Evolutionary conservation across 1,140 invertebrate species (phyloP).

Genomic region (Liolophura sinensis): DNA sequence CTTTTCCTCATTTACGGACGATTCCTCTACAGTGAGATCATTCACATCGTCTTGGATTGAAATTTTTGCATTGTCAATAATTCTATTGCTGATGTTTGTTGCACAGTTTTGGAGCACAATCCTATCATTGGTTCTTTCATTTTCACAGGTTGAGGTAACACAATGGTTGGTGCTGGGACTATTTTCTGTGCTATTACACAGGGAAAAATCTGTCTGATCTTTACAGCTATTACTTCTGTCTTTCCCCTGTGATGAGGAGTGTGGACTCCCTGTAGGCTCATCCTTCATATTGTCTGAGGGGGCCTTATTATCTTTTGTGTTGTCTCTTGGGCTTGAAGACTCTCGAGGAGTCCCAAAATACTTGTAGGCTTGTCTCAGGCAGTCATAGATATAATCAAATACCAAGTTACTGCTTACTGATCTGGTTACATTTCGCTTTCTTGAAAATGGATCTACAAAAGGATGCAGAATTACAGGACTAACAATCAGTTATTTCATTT

Average conservation of each 20-base stretch:
- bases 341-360: conserved; percentile 61
- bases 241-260: too few species aligned
- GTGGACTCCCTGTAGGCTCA: too few species aligned
- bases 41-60: not conserved
- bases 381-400: conserved; percentile 61
- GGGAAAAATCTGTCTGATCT: too few species aligned
- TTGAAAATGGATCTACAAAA: conserved; percentile 60
- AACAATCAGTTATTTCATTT: too few species aligned
- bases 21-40: not conserved
- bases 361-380: conserved; percentile 55
- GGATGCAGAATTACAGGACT: not conserved
- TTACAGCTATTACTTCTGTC: too few species aligned
- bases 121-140: too few species aligned
- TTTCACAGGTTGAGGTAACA: too few species aligned
- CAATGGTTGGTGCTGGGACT: too few species aligned
- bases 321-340: too few species aligned
- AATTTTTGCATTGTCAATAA: not conserved
- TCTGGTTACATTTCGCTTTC: conserved; percentile 60
- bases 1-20: not conserved
- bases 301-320: too few species aligned
- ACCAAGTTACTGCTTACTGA: conserved; percentile 55
- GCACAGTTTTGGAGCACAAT: too few species aligned
- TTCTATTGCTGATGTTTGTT: not conserved
- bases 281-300: not conserved
- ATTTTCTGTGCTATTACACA: too few species aligned